phyloP scores from a whole-genome alignment of 2,797 vertebrate genomes.

The Lepidocolaptes lacrymiger region DNA sequence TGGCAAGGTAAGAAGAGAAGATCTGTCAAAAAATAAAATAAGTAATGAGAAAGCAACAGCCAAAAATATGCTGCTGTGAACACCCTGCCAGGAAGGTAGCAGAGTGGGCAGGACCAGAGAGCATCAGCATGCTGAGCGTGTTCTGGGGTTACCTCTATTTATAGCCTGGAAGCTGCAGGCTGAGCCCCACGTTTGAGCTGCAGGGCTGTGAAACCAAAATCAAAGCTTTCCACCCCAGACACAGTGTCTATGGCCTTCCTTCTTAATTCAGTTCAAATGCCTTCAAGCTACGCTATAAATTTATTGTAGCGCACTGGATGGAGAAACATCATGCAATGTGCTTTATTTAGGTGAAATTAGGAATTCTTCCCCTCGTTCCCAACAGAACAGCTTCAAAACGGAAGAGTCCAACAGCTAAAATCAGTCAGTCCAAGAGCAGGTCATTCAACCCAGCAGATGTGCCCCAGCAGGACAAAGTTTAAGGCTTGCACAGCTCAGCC shows the following conservation, averaged over 20 bases:
- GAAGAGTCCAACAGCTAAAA: background rate
- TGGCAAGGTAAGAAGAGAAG: background rate
- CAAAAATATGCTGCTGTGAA: slow-evolving; percentile 7
- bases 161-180: background rate
- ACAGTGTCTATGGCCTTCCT: background rate
- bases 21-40: background rate
- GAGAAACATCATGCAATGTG: background rate
- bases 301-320: background rate
- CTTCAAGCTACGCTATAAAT: background rate
- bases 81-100: background rate
- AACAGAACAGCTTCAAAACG: background rate
- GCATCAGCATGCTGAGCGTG: background rate
- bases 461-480: background rate
- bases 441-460: background rate
- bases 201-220: background rate
- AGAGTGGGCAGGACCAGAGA: background rate
- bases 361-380: background rate
- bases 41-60: background rate
- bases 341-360: background rate
- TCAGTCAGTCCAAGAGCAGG: background rate
- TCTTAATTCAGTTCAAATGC: background rate
- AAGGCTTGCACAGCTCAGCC: background rate
- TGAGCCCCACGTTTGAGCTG: background rate
- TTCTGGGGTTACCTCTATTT: slow-evolving; percentile 53
- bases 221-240: slow-evolving; percentile 11